Conservation (phyloP, 2,888 invertebrate genomes). For the Anaspis maculata region DNA sequence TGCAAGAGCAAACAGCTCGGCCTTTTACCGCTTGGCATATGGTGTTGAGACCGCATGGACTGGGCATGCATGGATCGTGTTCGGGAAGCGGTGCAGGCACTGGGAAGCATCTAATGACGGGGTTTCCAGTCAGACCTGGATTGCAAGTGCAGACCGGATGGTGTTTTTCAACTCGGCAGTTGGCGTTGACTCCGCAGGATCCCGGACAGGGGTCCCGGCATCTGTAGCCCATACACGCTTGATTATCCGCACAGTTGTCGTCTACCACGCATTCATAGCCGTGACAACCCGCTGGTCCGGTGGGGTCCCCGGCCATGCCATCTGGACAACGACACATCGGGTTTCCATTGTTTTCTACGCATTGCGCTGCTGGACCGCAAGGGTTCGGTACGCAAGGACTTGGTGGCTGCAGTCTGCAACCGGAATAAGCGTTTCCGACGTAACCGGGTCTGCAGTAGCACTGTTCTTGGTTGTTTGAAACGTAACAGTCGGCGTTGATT, state of each 20-base stretch:
- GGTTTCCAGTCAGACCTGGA: conserved; percentile 67
- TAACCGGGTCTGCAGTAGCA: conserved; percentile 73
- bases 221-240: conserved; percentile 71
- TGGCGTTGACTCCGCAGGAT: conserved; percentile 66
- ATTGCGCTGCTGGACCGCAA: conserved; percentile 71
- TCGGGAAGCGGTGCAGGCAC: conserved; percentile 47
- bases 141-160: conserved; percentile 73
- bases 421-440: conserved; percentile 70
- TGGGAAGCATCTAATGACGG: conserved; percentile 62
- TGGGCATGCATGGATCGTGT: conserved; percentile 62
- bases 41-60: conserved; percentile 72
- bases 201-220: conserved; percentile 79
- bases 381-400: conserved; percentile 71
- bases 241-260: conserved; percentile 62
- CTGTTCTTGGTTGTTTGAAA: conserved; percentile 71
- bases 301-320: conserved; percentile 71
- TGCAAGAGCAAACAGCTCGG: conserved; percentile 68
- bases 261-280: conserved; percentile 76
- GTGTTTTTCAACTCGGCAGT: conserved; percentile 68
- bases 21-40: conserved; percentile 63
- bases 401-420: conserved; percentile 61
- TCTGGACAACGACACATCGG: conserved; percentile 65
- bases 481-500: conserved; percentile 74
- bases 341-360: conserved; percentile 59
- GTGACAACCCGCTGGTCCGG: conserved; percentile 61